Evolutionary conservation across 2,797 vertebrate species (phyloP).

Genomic region (Aldrovandia affinis): DNA sequence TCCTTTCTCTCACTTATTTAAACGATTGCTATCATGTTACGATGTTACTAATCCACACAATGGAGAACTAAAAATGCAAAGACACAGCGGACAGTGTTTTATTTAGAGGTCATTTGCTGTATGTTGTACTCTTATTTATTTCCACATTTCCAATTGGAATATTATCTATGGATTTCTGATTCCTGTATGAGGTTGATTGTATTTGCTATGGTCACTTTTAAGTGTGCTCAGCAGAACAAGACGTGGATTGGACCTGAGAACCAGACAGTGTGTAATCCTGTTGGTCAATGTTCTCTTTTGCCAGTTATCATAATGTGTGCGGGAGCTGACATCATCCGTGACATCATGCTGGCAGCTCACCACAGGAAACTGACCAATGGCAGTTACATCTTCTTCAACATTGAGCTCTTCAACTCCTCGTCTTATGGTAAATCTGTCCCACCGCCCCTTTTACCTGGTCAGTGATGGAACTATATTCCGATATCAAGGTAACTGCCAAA

Average conservation of each 20-base stretch:
- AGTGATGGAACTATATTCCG: neutral
- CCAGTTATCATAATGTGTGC: constrained; percentile 96
- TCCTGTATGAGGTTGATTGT: neutral
- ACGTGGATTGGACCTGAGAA: too few species aligned
- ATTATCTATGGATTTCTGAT: neutral
- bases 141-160: neutral
- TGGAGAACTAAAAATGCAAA: neutral
- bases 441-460: neutral
- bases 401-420: constrained; percentile 96
- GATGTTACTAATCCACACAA: neutral
- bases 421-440: constrained; percentile 83
- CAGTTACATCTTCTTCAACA: constrained; percentile 91
- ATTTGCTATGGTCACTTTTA: neutral
- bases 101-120: neutral
- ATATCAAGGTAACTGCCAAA: too few species aligned
- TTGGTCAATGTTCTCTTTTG: too few species aligned
- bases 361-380: constrained; percentile 84
- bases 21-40: neutral
- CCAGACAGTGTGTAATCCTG: too few species aligned
- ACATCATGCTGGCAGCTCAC: constrained; percentile 93
- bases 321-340: constrained; percentile 82
- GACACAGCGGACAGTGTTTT: neutral
- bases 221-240: neutral
- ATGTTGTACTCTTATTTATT: neutral
- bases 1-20: neutral